These are phyloP conservation scores for Cassiopea xamachana DNA, from an alignment of 30 jellyfish, hydroid and myxozoan genomes.

Conservation along the genomic window DNA sequence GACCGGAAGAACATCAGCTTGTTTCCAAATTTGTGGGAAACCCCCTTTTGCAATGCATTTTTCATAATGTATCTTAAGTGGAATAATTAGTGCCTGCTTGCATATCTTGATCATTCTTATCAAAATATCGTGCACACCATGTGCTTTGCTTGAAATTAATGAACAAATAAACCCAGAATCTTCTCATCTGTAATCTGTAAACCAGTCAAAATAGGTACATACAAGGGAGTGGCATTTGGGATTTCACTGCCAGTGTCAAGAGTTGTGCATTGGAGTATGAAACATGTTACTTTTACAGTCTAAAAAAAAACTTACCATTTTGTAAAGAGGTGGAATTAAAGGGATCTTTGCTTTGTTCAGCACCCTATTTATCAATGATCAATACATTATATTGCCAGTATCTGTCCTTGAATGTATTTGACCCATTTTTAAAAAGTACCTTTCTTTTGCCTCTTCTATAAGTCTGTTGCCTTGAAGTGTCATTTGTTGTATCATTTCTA, in stretches of 20 bases:
- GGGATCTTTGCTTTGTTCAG: slow-evolving; percentile 41
- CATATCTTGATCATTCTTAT: slow-evolving; percentile 46
- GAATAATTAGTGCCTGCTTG: slow-evolving; percentile 32
- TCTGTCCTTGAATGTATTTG: background rate
- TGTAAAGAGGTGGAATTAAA: slow-evolving; percentile 47
- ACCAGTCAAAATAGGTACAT: background rate
- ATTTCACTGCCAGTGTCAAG: slow-evolving; percentile 29
- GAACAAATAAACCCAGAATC: slow-evolving; percentile 7
- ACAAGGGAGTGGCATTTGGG: slow-evolving; percentile 1
- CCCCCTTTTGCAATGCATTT: background rate
- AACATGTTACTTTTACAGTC: slow-evolving; percentile 23
- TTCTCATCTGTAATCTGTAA: slow-evolving; percentile 30
- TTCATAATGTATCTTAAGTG: slow-evolving; percentile 18
- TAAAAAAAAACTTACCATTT: slow-evolving; percentile 20
- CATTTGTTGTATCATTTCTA: slow-evolving; percentile 11
- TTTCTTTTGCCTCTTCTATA: slow-evolving; percentile 22
- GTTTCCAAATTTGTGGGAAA: slow-evolving; percentile 43
- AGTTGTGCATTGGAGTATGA: slow-evolving; percentile 37
- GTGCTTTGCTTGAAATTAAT: slow-evolving; percentile 47
- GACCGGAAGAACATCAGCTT: slow-evolving; percentile 58
- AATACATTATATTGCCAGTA: background rate
- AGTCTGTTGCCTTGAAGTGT: slow-evolving; percentile 13
- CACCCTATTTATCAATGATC: slow-evolving; percentile 21
- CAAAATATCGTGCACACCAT: slow-evolving; percentile 63
- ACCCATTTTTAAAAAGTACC: background rate